Evolutionary conservation across 2,113 vertebrate genomes (phyloP), one percentile per base, ranked within the genome.

Genomic region (Nesogale talazaci): DNA sequence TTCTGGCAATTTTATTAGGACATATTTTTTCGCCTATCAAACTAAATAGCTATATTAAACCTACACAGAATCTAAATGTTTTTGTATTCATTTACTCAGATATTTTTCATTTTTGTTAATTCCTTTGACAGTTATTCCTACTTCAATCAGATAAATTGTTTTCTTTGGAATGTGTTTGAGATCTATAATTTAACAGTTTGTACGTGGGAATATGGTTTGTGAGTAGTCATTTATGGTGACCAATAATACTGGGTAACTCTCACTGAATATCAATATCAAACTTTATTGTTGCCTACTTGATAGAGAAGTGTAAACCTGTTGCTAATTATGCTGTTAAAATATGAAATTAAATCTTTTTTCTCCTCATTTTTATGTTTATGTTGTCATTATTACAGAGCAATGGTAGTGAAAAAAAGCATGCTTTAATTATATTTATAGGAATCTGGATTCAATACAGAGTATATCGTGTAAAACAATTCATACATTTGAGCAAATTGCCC

Each of bases 1-100:
- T 94, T 89, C 81, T 82, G 91, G 89, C 89, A 94, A 82, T 42
- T 96, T 93, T 91, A 94, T 96, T 91, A 92, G 29, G 3, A 82
- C 34, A 87, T 92, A 93, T 93, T 92, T 94, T 94, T 93, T 40
- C 56, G 94, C 81, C 72, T 85, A 82, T 95, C 77, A 81, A 92
- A 69, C 46, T 92, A 92, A 95, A 79, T 76, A 94, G 42, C 74
- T 78, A 6, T 25, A 82, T 92, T 94, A 87, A 87, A 96, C 89
- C 38, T 91, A 87, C 70, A 84, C 11, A 42, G 63, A 92, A 75
- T 84, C 23, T 87, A 84, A 91, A 61, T 87, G 56, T 84, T 92
- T 94, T 69, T 80, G 10, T 70, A 80, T 83, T 88, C 80, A 96
- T 91, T 91, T 89, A 92, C 15, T 92, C n/a, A 94, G 31, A 92